Evolutionary conservation across 2,888 invertebrate genomes (phyloP).

Genomic region (Drosophila sordidula): DNA sequence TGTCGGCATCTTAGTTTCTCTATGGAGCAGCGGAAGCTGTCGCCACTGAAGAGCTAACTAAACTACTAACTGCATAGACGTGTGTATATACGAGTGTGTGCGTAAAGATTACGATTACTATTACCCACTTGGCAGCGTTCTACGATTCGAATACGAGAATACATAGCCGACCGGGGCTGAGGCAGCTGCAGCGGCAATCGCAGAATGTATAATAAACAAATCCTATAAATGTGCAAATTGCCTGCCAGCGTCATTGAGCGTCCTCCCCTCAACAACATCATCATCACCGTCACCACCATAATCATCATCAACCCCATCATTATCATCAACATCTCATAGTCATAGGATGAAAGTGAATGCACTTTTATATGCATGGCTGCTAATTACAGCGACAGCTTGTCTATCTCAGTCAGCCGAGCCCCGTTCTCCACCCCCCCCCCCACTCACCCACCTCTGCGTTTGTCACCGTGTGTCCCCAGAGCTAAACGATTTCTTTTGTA

Average conservation of each 20-base stretch:
- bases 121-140: constrained; percentile 67
- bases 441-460: constrained; percentile 2
- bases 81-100: constrained; percentile 16
- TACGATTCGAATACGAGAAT: constrained; percentile 31
- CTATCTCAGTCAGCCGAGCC: constrained; percentile 38
- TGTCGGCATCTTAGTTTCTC: constrained; percentile 40
- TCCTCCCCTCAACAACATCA: constrained; percentile 18
- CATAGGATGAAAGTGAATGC: constrained; percentile 75
- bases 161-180: background rate
- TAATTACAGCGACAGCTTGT: constrained; percentile 78
- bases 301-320: constrained; percentile 34
- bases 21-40: constrained; percentile 36
- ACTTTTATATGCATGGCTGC: constrained; percentile 76
- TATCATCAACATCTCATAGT: constrained; percentile 45
- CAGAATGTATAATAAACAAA: constrained; percentile 71
- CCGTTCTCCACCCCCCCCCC: background rate
- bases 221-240: constrained; percentile 76
- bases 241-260: constrained; percentile 69
- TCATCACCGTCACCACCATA: constrained; percentile 8
- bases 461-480: constrained; percentile 41
- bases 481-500: constrained; percentile 58
- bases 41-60: constrained; percentile 50
- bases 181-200: background rate
- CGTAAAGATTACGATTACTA: constrained; percentile 61
- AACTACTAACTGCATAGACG: constrained; percentile 17